Conservation (phyloP, 2,888 invertebrate species). For the Siphlonurus alternatus region DNA sequence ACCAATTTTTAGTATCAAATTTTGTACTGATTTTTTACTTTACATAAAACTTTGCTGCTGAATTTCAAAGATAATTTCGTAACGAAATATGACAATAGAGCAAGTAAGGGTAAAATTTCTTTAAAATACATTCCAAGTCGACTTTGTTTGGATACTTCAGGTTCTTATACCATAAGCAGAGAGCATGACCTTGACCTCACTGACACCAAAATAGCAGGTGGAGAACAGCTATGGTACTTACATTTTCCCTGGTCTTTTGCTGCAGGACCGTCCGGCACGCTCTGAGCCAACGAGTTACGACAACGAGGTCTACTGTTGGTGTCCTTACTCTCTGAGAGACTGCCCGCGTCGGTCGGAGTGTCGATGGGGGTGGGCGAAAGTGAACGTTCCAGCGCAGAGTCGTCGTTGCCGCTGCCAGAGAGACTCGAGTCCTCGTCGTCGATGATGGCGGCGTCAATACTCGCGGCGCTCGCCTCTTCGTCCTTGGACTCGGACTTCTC, state of each 20-base stretch:
- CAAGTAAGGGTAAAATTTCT: too few relatives aligned
- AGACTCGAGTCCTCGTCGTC: constrained; percentile 29
- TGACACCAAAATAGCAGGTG: too few relatives aligned
- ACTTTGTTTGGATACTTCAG: too few relatives aligned
- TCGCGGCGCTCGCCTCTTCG: neutral
- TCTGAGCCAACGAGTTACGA: neutral
- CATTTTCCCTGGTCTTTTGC: neutral
- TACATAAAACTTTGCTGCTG: too few relatives aligned
- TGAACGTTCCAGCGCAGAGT: constrained; percentile 16
- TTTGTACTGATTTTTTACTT: too few relatives aligned
- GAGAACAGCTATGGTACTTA: too few relatives aligned
- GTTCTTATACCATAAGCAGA: too few relatives aligned
- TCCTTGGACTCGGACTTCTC: neutral
- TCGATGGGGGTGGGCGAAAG: neutral
- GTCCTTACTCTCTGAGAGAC: neutral
- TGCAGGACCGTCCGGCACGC: neutral
- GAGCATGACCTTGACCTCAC: too few relatives aligned
- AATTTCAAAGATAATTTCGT: too few relatives aligned
- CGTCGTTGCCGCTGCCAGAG: constrained; percentile 28
- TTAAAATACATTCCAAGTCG: too few relatives aligned
- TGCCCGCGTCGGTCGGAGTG: neutral
- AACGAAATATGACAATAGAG: too few relatives aligned
- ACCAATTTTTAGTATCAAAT: too few relatives aligned
- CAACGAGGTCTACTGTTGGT: neutral
- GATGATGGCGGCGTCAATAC: constrained; percentile 20